phyloP scores from a whole-genome alignment of 2,113 vertebrate genomes.

The Xyrauchen texanus region DNA sequence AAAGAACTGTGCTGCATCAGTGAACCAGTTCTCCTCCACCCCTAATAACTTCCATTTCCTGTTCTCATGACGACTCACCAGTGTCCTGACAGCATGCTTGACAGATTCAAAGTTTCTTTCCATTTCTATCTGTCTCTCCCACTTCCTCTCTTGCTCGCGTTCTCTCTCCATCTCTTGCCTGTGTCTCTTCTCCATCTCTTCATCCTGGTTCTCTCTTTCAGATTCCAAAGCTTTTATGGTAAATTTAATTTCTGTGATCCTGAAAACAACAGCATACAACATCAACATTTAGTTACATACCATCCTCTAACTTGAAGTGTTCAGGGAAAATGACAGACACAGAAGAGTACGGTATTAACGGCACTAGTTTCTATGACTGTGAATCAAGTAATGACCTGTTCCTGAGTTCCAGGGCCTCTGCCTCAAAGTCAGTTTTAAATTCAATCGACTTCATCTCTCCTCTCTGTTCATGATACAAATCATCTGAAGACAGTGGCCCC shows the following conservation, averaged over 20 bases:
- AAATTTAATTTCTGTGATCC: conserved; percentile 76
- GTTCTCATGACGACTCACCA: conserved; percentile 58
- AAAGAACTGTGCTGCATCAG: no score
- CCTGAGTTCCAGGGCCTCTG: conserved; percentile 62
- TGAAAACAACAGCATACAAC: conserved; percentile 53
- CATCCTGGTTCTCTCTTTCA: conserved; percentile 74
- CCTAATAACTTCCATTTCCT: no score
- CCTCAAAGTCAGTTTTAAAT: conserved; percentile 59
- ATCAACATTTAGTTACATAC: no score
- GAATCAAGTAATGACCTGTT: conserved; percentile 64
- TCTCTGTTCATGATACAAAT: conserved; percentile 60
- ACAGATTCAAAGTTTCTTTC: conserved; percentile 64
- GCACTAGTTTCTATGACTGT: no score
- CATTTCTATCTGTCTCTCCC: conserved; percentile 44
- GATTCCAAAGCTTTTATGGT: conserved; percentile 72
- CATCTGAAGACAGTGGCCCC: conserved; percentile 60
- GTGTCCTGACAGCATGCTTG: conserved; percentile 57
- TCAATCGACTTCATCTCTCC: conserved; percentile 21
- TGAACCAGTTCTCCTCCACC: no score
- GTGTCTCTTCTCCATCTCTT: conserved; percentile 64
- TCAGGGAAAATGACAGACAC: no score
- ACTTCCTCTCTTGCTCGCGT: conserved; percentile 63
- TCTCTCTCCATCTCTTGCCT: conserved; percentile 71
- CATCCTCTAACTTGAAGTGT: no score
- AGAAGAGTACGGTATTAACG: no score